phyloP scores from a whole-genome alignment of 2,113 vertebrate species.

The Dasypus novemcinctus region DNA sequence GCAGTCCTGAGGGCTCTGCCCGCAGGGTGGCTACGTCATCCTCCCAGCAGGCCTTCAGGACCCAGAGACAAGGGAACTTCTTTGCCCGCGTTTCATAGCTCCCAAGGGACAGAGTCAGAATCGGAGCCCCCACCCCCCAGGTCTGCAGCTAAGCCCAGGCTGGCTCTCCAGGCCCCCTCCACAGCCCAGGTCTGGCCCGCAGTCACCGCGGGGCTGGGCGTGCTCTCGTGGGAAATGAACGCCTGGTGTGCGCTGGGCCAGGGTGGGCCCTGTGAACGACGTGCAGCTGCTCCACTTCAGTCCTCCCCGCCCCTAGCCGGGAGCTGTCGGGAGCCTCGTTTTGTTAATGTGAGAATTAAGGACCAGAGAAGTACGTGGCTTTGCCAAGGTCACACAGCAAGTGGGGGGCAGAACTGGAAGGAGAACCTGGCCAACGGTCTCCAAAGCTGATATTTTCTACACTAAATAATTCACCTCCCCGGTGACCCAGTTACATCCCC shows the following conservation, averaged over 20 bases:
- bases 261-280: rapidly evolving
- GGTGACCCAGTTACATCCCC: not conserved
- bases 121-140: not conserved
- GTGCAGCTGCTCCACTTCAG: rapidly evolving
- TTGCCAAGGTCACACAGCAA: not conserved
- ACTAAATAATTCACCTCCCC: not conserved
- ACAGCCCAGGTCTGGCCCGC: too few species aligned
- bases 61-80: too few species aligned
- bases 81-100: not conserved
- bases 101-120: rapidly evolving
- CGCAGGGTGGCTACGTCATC: rapidly evolving
- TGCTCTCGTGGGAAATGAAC: rapidly evolving
- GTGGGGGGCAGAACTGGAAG: not conserved
- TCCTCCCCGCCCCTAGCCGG: rapidly evolving
- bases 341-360: not conserved
- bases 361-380: not conserved
- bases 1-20: rapidly evolving
- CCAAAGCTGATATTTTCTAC: not conserved
- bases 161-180: rapidly evolving
- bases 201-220: not conserved
- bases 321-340: not conserved
- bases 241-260: not conserved
- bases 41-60: not conserved
- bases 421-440: not conserved
- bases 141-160: not conserved